Evolutionary conservation across 1,140 invertebrate species (phyloP).

Genomic region (Eciton burchellii): DNA sequence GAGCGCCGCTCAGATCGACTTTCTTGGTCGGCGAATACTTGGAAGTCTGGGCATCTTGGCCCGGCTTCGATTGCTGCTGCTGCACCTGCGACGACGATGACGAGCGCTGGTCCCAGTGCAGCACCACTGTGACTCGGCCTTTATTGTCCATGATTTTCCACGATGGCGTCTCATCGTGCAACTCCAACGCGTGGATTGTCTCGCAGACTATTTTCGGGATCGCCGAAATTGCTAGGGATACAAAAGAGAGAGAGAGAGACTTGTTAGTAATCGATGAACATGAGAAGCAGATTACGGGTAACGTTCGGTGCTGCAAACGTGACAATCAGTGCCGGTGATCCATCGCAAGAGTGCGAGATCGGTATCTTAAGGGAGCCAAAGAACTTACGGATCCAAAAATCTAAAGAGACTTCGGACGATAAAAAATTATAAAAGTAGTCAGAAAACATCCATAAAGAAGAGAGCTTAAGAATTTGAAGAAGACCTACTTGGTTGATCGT

Average conservation of each 20-base stretch:
- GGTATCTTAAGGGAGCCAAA: conserved; percentile 46
- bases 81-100: conserved; percentile 86
- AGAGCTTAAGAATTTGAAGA: conserved; percentile 56
- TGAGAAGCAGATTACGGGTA: neutral
- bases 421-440: conserved; percentile 34
- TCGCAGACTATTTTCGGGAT: conserved; percentile 98
- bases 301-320: conserved; percentile 57
- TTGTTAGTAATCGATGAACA: neutral
- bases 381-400: conserved; percentile 46
- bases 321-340: conserved; percentile 54
- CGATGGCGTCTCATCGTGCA: conserved; percentile 97
- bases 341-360: conserved; percentile 50
- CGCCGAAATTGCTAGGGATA: conserved; percentile 93
- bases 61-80: conserved; percentile 84
- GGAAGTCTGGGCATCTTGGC: conserved; percentile 83
- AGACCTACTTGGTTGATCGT: conserved; percentile 62
- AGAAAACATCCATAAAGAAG: conserved; percentile 47
- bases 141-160: conserved; percentile 99
- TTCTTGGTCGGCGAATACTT: conserved; percentile 89
- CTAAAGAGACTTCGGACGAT: conserved; percentile 44
- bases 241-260: conserved; percentile 6
- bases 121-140: conserved; percentile 96
- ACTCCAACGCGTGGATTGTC: conserved; percentile 96
- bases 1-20: conserved; percentile 84
- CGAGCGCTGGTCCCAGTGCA: conserved; percentile 95